Percentiles rank a stretch among this genome's conserved stretches.
Evolutionary conservation across 2,797 vertebrate species (phyloP).

Genomic region (Octomys mimax): DNA sequence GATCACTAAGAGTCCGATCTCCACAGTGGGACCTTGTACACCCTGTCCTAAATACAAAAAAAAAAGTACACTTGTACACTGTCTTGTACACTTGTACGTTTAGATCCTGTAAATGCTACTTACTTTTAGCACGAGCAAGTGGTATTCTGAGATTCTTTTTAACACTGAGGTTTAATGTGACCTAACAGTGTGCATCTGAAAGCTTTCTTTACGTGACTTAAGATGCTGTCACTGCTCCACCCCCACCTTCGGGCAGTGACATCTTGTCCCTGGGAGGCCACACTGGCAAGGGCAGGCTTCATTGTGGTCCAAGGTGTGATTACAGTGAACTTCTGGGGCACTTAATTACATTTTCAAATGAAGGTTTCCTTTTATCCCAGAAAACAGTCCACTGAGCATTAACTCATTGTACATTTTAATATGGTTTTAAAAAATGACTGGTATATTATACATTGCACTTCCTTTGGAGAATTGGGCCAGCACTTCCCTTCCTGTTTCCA

Average conservation of each 20-base stretch:
- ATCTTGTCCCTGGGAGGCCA: fast-evolving
- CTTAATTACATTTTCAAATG: neutral
- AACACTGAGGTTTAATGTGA: no score
- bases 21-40: neutral
- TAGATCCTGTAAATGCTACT: neutral
- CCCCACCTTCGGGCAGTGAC: neutral
- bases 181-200: neutral
- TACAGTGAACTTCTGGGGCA: neutral
- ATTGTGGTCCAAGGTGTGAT: fast-evolving
- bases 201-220: neutral
- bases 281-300: fast-evolving
- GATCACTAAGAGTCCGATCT: no score
- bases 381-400: neutral
- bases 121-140: neutral
- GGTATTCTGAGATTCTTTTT: neutral
- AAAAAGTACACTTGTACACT: neutral
- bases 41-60: neutral
- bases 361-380: constrained; percentile 37
- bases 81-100: neutral
- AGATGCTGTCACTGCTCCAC: neutral
- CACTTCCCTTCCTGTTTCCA: neutral
- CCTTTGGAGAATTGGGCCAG: neutral
- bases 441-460: constrained; percentile 13
- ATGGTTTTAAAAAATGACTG: neutral
- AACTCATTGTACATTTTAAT: constrained; percentile 58